A percentile compares a stretch with the other conserved stretches of the same genome.
phyloP scores from a whole-genome alignment of 1,140 invertebrate species.

The Cherax quadricarinatus region DNA sequence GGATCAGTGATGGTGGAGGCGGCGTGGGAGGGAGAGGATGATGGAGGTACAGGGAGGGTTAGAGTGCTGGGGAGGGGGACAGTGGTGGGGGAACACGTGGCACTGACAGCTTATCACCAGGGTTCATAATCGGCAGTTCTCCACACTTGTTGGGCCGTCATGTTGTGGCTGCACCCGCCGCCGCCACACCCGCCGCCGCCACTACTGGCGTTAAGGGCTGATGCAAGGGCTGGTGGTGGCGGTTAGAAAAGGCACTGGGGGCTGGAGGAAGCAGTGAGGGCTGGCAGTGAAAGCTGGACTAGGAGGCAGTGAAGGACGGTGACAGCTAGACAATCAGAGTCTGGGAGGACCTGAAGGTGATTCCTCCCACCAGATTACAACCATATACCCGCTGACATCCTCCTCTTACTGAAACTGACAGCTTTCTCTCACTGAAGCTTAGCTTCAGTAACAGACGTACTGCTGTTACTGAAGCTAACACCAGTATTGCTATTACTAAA shows the following conservation, averaged over 20 bases:
- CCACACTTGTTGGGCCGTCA: conserved; percentile 46
- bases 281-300: background rate
- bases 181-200: background rate
- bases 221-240: background rate
- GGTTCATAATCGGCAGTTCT: conserved; percentile 65
- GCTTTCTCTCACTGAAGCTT: background rate
- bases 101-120: conserved; percentile 65
- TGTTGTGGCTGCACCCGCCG: background rate
- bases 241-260: background rate
- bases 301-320: conserved; percentile 41
- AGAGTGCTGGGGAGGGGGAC: background rate
- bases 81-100: conserved; percentile 43
- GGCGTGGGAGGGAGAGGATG: background rate
- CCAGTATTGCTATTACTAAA: no score
- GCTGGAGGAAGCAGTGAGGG: background rate
- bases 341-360: conserved; percentile 59
- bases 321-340: conserved; percentile 63
- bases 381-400: background rate
- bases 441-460: no score
- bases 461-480: no score
- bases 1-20: background rate
- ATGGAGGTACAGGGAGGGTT: background rate
- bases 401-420: background rate
- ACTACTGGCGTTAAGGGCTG: background rate
- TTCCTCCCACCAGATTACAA: conserved; percentile 53